phyloP scores from a whole-genome alignment of 2,797 vertebrate genomes.

The Sebastes oblongus region DNA sequence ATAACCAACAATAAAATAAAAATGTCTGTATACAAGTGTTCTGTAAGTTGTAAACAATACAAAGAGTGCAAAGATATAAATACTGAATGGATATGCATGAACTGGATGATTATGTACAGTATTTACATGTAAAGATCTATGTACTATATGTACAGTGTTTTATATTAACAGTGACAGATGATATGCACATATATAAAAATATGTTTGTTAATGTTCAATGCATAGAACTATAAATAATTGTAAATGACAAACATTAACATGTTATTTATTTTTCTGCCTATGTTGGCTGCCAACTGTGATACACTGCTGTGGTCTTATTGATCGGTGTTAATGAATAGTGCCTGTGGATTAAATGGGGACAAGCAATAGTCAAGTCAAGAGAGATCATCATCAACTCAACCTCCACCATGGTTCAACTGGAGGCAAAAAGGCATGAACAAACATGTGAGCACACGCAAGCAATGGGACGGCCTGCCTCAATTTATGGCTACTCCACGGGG shows the following conservation, averaged over 20 bases:
- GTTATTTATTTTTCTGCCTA: not conserved
- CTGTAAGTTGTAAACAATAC: too few species aligned
- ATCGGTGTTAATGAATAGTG: constrained; percentile 37
- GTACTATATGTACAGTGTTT: too few species aligned
- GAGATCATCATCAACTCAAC: constrained; percentile 26
- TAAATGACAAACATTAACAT: not conserved
- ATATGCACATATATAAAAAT: too few species aligned
- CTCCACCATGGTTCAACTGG: constrained; percentile 5
- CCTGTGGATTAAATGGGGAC: constrained; percentile 28
- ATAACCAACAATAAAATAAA: too few species aligned
- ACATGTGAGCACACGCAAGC: not conserved
- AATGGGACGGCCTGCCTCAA: not conserved
- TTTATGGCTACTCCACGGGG: constrained; percentile 13
- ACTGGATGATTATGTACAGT: too few species aligned
- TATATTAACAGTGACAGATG: too few species aligned
- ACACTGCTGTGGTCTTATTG: constrained; percentile 12
- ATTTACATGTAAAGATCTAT: too few species aligned
- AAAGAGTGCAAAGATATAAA: too few species aligned
- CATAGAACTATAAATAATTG: not conserved
- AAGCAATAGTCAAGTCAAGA: constrained; percentile 29
- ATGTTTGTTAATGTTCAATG: too few species aligned
- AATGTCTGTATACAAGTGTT: too few species aligned
- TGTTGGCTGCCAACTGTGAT: not conserved
- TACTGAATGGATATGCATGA: too few species aligned
- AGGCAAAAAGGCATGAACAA: not conserved